Conservation (phyloP, 2,888 invertebrate genomes). For the Scelioninae gen. 2 region DNA sequence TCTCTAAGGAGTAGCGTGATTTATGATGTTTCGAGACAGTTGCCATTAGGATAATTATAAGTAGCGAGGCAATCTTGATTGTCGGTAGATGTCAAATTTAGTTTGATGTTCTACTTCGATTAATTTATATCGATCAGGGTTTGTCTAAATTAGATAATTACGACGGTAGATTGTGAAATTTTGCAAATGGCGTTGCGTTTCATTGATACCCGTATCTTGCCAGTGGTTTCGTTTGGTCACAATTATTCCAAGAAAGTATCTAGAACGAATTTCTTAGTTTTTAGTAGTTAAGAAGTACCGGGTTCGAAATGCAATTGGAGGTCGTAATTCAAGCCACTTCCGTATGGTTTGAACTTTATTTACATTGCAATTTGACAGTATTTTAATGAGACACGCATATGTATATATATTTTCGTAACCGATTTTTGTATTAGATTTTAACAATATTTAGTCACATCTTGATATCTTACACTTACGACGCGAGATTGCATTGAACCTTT, state of each 20-base stretch:
- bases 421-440: constrained; percentile 28
- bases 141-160: constrained; percentile 4
- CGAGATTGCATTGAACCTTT: too few relatives aligned
- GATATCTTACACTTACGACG: constrained; percentile 26
- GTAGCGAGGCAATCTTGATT: background rate
- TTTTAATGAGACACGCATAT: constrained; percentile 20
- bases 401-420: constrained; percentile 46
- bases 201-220: constrained; percentile 22
- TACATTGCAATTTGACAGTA: constrained; percentile 42
- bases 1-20: constrained; percentile 32
- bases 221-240: constrained; percentile 21
- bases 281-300: constrained; percentile 1
- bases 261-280: constrained; percentile 8
- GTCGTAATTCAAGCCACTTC: constrained; percentile 16
- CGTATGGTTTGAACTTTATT: constrained; percentile 21
- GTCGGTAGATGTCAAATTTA: too few relatives aligned
- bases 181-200: constrained; percentile 19
- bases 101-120: too few relatives aligned
- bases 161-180: background rate
- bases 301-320: constrained; percentile 15
- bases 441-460: constrained; percentile 17
- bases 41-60: constrained; percentile 42
- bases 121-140: too few relatives aligned
- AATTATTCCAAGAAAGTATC: constrained; percentile 36
- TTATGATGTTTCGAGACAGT: constrained; percentile 18